Evolutionary conservation across 2,113 vertebrate genomes (phyloP).

Genomic region (Ctenomys sociabilis): DNA sequence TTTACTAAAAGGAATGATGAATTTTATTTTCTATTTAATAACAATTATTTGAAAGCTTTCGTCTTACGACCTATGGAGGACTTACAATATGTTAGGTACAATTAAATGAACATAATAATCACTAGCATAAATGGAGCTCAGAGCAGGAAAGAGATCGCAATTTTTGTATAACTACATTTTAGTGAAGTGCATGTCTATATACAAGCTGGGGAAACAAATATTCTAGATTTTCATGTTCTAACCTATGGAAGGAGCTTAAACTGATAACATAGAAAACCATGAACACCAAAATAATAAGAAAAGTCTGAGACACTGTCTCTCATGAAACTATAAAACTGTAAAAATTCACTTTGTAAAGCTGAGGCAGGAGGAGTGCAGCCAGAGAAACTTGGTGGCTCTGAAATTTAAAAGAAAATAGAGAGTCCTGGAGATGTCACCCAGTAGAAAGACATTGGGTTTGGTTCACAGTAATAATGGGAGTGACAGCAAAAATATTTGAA

Average conservation of each 20-base stretch:
- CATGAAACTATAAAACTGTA: background rate
- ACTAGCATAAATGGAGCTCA: background rate
- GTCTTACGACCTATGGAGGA: background rate
- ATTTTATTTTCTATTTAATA: conserved; percentile 2
- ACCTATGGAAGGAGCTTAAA: background rate
- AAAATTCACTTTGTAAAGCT: background rate
- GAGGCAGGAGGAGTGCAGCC: background rate
- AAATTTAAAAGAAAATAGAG: background rate
- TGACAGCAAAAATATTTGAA: background rate
- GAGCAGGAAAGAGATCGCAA: background rate
- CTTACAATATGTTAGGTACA: background rate
- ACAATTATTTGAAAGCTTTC: background rate
- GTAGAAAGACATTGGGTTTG: background rate
- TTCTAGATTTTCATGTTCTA: background rate
- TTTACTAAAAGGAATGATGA: background rate
- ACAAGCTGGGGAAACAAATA: conserved; percentile 4
- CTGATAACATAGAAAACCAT: background rate
- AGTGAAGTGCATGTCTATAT: background rate
- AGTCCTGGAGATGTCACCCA: background rate
- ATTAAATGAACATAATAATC: background rate
- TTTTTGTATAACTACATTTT: background rate
- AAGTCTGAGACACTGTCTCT: background rate
- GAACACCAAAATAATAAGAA: background rate
- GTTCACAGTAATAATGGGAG: background rate
- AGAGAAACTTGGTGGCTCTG: background rate